Evolutionary conservation across 2,888 invertebrate genomes (phyloP).

Genomic region (Didymodactylos carnosus): DNA sequence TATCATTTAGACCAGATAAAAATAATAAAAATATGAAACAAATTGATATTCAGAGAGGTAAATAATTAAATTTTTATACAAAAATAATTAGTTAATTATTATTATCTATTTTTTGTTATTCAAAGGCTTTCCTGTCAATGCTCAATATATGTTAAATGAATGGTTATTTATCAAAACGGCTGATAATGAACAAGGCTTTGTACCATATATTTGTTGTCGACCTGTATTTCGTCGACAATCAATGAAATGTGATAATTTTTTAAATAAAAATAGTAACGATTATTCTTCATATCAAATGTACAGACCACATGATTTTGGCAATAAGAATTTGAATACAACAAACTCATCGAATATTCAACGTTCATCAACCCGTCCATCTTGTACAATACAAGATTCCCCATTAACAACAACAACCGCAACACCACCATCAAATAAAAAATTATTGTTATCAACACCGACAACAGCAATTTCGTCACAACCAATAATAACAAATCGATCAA

Average conservation of each 20-base stretch:
- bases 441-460: background rate
- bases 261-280: no score
- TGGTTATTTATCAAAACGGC: conserved; percentile 9
- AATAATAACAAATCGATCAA: no score
- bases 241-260: background rate
- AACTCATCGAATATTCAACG: no score
- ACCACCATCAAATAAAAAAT: background rate
- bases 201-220: conserved; percentile 5
- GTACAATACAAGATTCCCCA: no score
- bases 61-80: background rate
- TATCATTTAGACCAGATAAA: conserved; percentile 2
- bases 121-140: conserved; percentile 2
- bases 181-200: conserved; percentile 2
- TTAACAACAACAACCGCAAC: background rate
- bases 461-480: background rate
- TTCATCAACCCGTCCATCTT: no score
- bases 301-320: background rate
- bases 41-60: background rate
- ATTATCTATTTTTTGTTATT: background rate
- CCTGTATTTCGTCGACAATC: background rate
- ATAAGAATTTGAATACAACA: background rate
- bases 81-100: background rate
- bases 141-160: conserved; percentile 6
- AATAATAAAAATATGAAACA: background rate
- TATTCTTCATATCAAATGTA: no score